phyloP scores from a whole-genome alignment of 2,113 vertebrate genomes.

The Lathamus discolor region DNA sequence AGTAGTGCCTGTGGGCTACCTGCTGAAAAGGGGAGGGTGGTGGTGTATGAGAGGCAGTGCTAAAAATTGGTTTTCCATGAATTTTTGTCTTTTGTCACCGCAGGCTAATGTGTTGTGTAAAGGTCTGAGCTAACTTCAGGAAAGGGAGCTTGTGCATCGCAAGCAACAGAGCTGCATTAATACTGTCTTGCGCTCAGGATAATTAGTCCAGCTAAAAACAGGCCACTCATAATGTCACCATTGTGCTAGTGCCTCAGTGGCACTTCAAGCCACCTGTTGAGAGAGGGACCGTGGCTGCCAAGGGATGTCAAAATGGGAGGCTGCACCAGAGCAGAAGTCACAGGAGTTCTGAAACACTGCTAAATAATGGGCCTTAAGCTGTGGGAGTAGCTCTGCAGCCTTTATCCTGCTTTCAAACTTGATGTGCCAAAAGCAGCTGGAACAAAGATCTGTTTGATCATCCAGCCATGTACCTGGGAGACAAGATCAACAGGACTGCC shows the following conservation, averaged over 20 bases:
- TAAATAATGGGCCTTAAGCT: not conserved
- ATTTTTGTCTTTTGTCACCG: not conserved
- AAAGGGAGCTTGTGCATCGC: not conserved
- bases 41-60: not conserved
- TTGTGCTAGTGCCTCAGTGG: not conserved
- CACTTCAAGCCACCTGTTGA: not conserved
- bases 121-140: not conserved
- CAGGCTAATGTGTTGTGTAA: not conserved
- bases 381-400: not conserved
- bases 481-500: not conserved
- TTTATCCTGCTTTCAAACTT: not conserved
- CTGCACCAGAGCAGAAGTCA: not conserved
- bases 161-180: not conserved
- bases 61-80: not conserved
- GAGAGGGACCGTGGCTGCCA: not conserved
- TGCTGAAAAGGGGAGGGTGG: not conserved
- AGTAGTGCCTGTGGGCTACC: not conserved
- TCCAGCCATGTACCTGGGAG: not conserved
- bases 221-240: accelerated
- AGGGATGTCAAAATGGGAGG: not conserved
- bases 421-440: not conserved
- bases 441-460: conserved; percentile 23
- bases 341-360: not conserved
- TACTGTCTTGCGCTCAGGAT: not conserved
- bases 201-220: not conserved